These are phyloP conservation scores for Pristionchus pacificus DNA, from an alignment of 1,140 invertebrate species.

Conservation along the genomic window DNA sequence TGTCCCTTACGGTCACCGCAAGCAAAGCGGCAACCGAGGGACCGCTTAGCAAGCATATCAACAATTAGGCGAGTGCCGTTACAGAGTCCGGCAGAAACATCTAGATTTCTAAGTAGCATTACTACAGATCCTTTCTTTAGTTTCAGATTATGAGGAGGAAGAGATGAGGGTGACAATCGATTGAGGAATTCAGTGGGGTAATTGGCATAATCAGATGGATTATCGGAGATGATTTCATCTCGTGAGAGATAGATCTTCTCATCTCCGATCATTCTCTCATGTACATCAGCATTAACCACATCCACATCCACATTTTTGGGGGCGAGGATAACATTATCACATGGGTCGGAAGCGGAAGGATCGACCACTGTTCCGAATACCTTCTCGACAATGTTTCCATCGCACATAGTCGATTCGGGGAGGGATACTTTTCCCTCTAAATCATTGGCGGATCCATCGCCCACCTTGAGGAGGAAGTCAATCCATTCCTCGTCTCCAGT, in stretches of 20 bases:
- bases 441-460: neutral
- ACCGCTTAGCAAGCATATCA: neutral
- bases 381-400: constrained; percentile 1
- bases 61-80: constrained; percentile 25
- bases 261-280: neutral
- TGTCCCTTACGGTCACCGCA: constrained; percentile 5
- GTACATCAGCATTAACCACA: constrained; percentile 5
- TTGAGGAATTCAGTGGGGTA: constrained; percentile 11
- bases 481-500: constrained; percentile 9
- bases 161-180: neutral
- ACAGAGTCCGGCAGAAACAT: constrained; percentile 24
- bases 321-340: constrained; percentile 3
- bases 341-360: neutral
- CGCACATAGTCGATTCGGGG: neutral
- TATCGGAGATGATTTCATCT: constrained; percentile 3
- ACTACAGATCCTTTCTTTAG: constrained; percentile 28
- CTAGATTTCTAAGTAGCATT: constrained; percentile 29
- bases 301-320: constrained; percentile 4
- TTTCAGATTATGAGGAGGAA: constrained; percentile 28
- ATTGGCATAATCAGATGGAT: constrained; percentile 16
- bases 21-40: constrained; percentile 5
- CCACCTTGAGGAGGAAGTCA: constrained; percentile 5
- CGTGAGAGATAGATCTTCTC: neutral
- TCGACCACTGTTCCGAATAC: constrained; percentile 2
- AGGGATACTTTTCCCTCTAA: constrained; percentile 6